Percentiles rank a stretch among this genome's conserved stretches.
Conservation (phyloP, 2,113 vertebrate genomes). For the Galeopterus variegatus region DNA sequence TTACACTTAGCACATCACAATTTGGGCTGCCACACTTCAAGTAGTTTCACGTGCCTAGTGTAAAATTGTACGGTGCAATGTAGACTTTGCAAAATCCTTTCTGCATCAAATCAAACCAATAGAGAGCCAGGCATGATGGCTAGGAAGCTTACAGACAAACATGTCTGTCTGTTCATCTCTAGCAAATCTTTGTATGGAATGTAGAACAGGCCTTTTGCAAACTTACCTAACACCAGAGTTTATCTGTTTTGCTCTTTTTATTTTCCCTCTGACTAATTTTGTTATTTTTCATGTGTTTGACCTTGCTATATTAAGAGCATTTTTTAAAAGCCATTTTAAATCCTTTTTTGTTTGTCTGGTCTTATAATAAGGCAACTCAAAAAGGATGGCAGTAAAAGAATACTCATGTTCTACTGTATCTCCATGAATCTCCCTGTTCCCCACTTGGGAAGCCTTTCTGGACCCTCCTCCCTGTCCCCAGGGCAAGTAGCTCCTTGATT, state of each 20-base stretch:
- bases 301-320: not conserved
- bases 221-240: not conserved
- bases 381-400: not conserved
- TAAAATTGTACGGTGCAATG: accelerated
- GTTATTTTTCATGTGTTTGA: slow-evolving; percentile 10
- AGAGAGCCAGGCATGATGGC: not conserved
- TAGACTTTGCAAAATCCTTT: not conserved
- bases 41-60: not conserved
- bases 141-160: not conserved
- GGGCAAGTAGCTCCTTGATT: not conserved
- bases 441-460: not conserved
- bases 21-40: not conserved
- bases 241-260: not conserved
- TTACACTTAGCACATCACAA: not conserved
- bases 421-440: not conserved
- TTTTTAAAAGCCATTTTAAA: not conserved
- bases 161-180: not conserved
- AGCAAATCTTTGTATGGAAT: not conserved
- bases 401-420: not conserved
- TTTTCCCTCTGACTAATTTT: slow-evolving; percentile 11
- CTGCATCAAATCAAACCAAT: not conserved
- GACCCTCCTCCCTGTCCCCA: too few species aligned
- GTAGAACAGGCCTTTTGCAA: not conserved
- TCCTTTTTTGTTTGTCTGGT: not conserved
- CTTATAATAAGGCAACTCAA: not conserved